Base-by-base conservation (phyloP, 1,140 invertebrate genomes). In the Drosophila nikananu region DNA sequence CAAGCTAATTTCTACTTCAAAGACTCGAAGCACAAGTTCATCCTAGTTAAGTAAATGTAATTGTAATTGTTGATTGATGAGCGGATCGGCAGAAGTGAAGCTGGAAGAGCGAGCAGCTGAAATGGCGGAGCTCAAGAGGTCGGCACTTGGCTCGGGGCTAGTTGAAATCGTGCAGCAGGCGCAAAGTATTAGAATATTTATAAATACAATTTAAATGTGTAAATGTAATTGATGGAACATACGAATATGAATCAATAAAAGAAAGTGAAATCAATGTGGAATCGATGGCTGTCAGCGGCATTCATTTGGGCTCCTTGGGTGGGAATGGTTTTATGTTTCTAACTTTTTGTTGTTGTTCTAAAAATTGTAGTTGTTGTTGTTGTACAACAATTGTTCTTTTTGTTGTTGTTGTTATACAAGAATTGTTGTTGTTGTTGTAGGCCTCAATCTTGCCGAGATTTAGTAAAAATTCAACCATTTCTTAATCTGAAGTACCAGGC, bases 11-110 rank as follows among this genome's bases (percentile, higher is more conserved):
- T 62, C 37, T 57, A 90, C 65, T 89, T 72, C 78, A 82, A 89
- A 89, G 81, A 90, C 86, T 89, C 86, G 75, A 81, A 80, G 86
- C 86, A 90, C 86, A 89, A 89, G 79, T 90, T 89, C 79, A 62
- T 66, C 65, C 65, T 86, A 89, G 78, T 71, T 91, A 90, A 81
- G 51, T 75, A 78, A 79, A 79, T 81, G 55, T 84, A 84, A 66
- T 78, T 75, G 49, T 90, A 90, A 90, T 89, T 89, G 81, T 89
- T 90, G 83, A 76, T 71, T 55, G 42, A 73, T 52, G 65, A 67
- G 39, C 13, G 48, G 67, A 70, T 48, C 25, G 65, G 79, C 35
- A 62, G 52, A 46, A 21, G 51, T 46, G 39, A 42, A 60, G 44
- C 59, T 25, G 25, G 46, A 52, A 21, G 15, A 48, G 52, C 42